A percentile compares a stretch with the other conserved stretches of the same genome.
Conservation (phyloP, 2,113 vertebrate species). For the Ciconia maguari region DNA sequence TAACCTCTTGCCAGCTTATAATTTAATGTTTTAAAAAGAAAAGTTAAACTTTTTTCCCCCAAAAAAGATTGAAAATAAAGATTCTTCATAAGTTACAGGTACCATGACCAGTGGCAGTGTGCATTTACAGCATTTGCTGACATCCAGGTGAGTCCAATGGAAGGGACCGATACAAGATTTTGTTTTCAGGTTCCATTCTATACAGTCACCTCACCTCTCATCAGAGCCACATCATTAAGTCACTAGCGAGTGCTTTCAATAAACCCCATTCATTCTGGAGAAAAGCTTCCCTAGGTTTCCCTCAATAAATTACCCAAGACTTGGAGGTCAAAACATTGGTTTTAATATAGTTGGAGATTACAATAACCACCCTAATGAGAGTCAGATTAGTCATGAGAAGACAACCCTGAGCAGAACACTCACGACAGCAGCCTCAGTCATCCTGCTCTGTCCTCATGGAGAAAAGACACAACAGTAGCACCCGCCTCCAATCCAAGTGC, state of each 20-base stretch:
- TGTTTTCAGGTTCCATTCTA: background rate
- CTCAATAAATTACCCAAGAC: background rate
- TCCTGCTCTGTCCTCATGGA: background rate
- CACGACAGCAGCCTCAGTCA: background rate
- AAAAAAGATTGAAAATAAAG: background rate
- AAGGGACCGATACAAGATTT: background rate
- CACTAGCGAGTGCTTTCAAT: background rate
- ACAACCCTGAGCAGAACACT: background rate
- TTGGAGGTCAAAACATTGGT: background rate
- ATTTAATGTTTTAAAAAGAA: constrained; percentile 43
- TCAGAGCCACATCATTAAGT: background rate
- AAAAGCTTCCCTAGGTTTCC: background rate
- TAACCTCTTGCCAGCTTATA: constrained; percentile 9
- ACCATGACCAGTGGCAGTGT: background rate
- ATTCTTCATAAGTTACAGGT: constrained; percentile 24
- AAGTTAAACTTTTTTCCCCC: background rate
- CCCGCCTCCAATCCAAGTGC: too few species aligned
- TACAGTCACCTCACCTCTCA: background rate
- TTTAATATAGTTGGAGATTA: background rate
- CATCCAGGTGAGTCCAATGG: background rate
- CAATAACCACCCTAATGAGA: background rate
- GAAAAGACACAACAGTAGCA: background rate
- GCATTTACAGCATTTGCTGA: background rate
- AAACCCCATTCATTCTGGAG: background rate
- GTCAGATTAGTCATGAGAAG: background rate